phyloP scores from a whole-genome alignment of 2,113 vertebrate species.

The Clupea harengus region DNA sequence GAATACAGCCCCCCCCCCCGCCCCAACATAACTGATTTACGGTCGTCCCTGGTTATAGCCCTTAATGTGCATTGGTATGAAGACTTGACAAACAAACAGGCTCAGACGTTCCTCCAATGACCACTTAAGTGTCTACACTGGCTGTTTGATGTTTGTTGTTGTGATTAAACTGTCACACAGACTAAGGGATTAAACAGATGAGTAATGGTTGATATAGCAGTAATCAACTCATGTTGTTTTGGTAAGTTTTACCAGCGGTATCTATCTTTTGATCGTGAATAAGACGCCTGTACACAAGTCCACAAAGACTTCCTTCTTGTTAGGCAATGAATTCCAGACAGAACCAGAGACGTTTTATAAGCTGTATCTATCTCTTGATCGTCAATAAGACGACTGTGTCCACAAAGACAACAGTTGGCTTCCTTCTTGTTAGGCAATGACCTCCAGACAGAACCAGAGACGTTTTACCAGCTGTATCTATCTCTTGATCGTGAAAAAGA shows the following conservation, averaged over 20 bases:
- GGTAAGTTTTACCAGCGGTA: not conserved
- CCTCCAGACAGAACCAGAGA: no score
- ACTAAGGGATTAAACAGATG: not conserved
- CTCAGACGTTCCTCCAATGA: not conserved
- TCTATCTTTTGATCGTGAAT: not conserved
- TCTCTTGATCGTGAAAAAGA: not conserved
- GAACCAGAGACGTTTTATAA: not conserved
- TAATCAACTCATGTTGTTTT: no score
- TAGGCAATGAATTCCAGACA: not conserved
- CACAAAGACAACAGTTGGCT: no score
- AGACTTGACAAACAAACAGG: not conserved
- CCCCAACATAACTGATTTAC: no score
- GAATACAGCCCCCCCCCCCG: no score
- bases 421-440: no score
- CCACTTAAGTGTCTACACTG: not conserved
- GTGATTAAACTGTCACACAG: not conserved
- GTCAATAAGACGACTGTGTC: not conserved
- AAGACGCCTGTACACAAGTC: not conserved
- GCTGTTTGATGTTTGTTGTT: not conserved
- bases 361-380: not conserved
- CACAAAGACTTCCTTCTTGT: not conserved
- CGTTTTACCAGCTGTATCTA: not conserved
- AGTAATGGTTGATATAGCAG: not conserved
- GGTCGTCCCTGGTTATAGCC: no score
- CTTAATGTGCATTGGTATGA: not conserved